These are phyloP conservation scores for Cottus gobio DNA, from an alignment of 2,113 vertebrate genomes.

Conservation along the genomic window DNA sequence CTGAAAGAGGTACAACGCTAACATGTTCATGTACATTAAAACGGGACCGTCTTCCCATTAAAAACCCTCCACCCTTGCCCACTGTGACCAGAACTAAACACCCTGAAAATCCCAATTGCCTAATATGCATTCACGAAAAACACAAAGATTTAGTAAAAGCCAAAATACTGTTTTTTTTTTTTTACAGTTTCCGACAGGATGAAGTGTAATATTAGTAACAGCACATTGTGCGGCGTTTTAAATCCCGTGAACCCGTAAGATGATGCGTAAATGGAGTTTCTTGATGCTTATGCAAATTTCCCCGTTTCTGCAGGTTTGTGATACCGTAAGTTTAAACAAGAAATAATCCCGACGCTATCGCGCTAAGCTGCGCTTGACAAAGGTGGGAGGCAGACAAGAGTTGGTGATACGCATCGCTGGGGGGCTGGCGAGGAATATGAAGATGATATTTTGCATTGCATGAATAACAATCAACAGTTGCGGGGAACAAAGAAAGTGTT, in stretches of 20 bases:
- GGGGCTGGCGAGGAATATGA: conserved; percentile 59
- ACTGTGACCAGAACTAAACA: conserved; percentile 60
- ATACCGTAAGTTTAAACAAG: conserved; percentile 76
- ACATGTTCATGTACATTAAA: conserved; percentile 82
- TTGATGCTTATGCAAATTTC: conserved; percentile 76
- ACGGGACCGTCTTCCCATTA: conserved; percentile 57
- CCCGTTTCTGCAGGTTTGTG: conserved; percentile 56
- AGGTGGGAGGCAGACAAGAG: conserved; percentile 64
- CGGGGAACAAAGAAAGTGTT: conserved; percentile 67
- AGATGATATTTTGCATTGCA: conserved; percentile 66
- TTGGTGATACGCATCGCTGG: conserved; percentile 66
- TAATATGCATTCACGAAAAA: conserved; percentile 28
- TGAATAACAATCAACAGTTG: conserved; percentile 78
- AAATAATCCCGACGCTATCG: conserved; percentile 72
- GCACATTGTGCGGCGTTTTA: conserved; percentile 59
- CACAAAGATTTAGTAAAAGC: conserved; percentile 24
- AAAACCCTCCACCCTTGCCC: conserved; percentile 48
- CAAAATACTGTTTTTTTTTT: background rate
- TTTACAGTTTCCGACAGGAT: conserved; percentile 18
- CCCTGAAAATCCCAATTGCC: conserved; percentile 15
- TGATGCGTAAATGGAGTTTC: conserved; percentile 55
- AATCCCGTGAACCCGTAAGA: conserved; percentile 50
- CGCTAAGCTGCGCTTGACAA: conserved; percentile 65
- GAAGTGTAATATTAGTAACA: conserved; percentile 44
- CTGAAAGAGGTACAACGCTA: conserved; percentile 91